Evolutionary conservation across 2,113 vertebrate species (phyloP).

Genomic region (Empidonax traillii): DNA sequence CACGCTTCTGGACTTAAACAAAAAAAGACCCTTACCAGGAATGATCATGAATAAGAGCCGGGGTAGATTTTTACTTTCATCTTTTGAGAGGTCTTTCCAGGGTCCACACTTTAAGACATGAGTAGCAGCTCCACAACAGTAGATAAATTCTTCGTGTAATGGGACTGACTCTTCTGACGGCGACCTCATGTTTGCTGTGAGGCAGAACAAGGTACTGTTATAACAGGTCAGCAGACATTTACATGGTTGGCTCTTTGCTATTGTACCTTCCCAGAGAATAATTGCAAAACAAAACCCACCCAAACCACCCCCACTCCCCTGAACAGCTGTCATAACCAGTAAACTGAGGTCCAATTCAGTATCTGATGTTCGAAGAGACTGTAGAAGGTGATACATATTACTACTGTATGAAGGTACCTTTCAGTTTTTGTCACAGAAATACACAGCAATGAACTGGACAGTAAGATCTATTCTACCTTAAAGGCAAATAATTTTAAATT

Average conservation of each 20-base stretch:
- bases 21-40: slow-evolving; percentile 69
- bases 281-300: fast-evolving
- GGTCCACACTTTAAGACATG: slow-evolving; percentile 79
- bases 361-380: not conserved
- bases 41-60: slow-evolving; percentile 77
- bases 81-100: slow-evolving; percentile 71
- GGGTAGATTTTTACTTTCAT: slow-evolving; percentile 56
- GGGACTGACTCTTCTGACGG: slow-evolving; percentile 65
- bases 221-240: not conserved
- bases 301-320: not conserved
- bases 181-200: slow-evolving; percentile 40
- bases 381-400: not conserved
- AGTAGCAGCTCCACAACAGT: slow-evolving; percentile 76
- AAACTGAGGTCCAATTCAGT: not conserved
- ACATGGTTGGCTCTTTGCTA: not conserved
- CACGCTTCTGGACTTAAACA: not conserved
- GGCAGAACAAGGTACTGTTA: slow-evolving; percentile 19
- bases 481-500: not conserved
- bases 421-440: not conserved
- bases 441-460: not conserved
- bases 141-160: slow-evolving; percentile 75
- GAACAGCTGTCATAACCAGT: not conserved
- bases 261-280: not conserved
- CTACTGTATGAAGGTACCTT: not conserved
- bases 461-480: not conserved